Evolutionary conservation across 2,888 invertebrate genomes (phyloP).

Genomic region (Terebella lapidaria): DNA sequence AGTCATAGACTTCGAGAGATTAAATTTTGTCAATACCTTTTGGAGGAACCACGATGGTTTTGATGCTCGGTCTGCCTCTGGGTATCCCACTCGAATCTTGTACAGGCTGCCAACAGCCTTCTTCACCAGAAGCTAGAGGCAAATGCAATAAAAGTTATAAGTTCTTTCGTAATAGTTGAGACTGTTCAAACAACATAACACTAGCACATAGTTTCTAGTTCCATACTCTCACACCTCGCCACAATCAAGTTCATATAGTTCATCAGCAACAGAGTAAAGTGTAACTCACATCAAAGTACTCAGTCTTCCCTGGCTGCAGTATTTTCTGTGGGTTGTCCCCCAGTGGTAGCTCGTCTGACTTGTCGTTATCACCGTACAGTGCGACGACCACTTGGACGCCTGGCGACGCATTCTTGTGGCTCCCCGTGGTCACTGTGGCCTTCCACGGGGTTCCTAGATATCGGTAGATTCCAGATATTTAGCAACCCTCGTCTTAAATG

Average conservation of each 20-base stretch:
- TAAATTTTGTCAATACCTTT: too few relatives aligned
- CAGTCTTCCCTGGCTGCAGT: constrained; percentile 37
- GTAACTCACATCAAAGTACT: constrained; percentile 37
- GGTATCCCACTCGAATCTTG: constrained; percentile 42
- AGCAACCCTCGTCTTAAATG: too few relatives aligned
- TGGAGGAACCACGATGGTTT: constrained; percentile 1
- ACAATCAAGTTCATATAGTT: too few relatives aligned
- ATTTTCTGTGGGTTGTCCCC: constrained; percentile 20
- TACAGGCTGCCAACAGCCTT: constrained; percentile 33
- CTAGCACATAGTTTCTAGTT: too few relatives aligned
- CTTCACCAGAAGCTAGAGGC: background rate
- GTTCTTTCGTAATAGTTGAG: too few relatives aligned
- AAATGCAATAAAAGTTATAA: too few relatives aligned
- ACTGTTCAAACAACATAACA: too few relatives aligned
- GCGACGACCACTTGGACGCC: constrained; percentile 21
- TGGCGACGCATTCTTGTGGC: background rate
- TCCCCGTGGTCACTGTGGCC: background rate
- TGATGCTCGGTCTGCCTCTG: constrained; percentile 22
- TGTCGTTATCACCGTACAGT: constrained; percentile 41
- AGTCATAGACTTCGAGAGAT: too few relatives aligned
- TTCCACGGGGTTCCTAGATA: constrained; percentile 3
- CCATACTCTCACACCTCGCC: too few relatives aligned
- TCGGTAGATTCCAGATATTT: too few relatives aligned
- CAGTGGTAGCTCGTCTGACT: constrained; percentile 29
- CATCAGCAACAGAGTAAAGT: too few relatives aligned